Evolutionary conservation across 2,797 vertebrate species (phyloP).

Genomic region (Mus caroli): DNA sequence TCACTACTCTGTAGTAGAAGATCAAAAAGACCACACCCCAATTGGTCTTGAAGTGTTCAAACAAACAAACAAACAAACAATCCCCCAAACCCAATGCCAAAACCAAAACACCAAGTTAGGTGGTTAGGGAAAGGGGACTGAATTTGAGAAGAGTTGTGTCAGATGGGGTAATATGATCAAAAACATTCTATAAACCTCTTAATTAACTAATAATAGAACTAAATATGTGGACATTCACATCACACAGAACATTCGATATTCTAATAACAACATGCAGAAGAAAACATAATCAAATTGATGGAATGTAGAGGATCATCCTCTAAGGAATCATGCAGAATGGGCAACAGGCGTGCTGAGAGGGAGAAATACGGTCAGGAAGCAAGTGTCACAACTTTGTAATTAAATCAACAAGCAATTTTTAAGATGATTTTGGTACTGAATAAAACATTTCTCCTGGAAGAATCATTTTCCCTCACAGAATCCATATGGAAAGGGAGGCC

Average conservation of each 20-base stretch:
- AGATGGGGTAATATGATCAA: neutral
- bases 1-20: neutral
- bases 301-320: neutral
- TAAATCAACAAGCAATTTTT: neutral
- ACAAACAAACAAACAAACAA: neutral
- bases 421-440: conserved; percentile 2
- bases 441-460: neutral
- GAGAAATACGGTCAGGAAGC: neutral
- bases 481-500: neutral
- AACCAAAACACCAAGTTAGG: neutral
- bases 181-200: neutral
- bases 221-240: neutral
- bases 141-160: neutral
- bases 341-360: neutral
- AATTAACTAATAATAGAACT: neutral
- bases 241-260: neutral
- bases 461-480: neutral
- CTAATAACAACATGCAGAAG: neutral
- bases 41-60: neutral
- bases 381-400: neutral
- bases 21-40: neutral
- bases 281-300: neutral
- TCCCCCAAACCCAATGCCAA: neutral
- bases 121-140: neutral
- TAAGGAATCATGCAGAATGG: neutral